Conservation (phyloP, 2,113 vertebrate species). For the Loxodonta africana region DNA sequence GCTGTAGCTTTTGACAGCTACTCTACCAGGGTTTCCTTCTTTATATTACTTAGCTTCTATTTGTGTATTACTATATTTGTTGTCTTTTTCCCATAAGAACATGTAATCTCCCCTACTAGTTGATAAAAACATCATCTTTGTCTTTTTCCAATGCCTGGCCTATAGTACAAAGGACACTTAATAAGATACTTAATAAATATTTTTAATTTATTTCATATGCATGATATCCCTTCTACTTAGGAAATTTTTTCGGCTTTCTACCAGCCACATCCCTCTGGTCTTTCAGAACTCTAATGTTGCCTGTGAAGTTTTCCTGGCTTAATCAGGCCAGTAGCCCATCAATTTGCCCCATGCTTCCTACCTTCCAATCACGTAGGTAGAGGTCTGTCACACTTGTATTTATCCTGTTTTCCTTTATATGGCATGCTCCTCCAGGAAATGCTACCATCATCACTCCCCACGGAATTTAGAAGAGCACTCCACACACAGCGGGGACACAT, state of each 20-base stretch:
- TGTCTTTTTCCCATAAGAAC: neutral
- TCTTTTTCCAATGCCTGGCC: neutral
- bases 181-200: neutral
- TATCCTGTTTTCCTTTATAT: neutral
- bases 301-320: neutral
- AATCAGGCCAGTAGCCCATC: neutral
- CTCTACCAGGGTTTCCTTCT: too few relatives aligned
- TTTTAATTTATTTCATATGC: slow-evolving; percentile 38
- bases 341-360: neutral
- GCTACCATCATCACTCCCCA: neutral
- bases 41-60: neutral
- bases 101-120: neutral
- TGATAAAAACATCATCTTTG: slow-evolving; percentile 17
- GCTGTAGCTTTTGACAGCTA: too few relatives aligned
- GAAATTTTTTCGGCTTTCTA: neutral
- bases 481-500: neutral
- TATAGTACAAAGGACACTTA: neutral
- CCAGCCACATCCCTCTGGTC: neutral
- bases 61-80: neutral
- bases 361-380: neutral
- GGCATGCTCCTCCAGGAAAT: slow-evolving; percentile 35
- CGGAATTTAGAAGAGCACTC: neutral
- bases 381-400: neutral
- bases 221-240: neutral
- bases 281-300: neutral